A percentile compares a stretch with the other conserved stretches of the same genome.
Conservation (phyloP, 2,113 vertebrate species). For the Aviceda subcristata region DNA sequence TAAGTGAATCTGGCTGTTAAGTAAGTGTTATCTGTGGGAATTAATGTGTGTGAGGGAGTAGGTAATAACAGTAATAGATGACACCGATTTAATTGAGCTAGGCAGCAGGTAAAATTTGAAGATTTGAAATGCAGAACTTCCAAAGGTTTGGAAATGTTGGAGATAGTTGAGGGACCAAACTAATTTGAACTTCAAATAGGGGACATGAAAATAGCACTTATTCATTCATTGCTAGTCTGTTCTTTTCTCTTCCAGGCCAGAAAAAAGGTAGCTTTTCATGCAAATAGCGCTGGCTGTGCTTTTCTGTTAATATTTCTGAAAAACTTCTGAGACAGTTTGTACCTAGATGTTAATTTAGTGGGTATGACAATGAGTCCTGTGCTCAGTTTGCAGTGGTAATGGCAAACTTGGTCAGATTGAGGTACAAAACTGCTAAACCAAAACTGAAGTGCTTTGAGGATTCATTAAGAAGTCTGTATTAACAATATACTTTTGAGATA, state of each 20-base stretch:
- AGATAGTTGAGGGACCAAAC: not conserved
- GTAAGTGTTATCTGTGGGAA: not conserved
- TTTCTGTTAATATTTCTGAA: not conserved
- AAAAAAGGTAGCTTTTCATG: not conserved
- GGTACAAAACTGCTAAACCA: not conserved
- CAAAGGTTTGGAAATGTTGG: not conserved
- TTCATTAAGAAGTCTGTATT: not conserved
- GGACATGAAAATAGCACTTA: not conserved
- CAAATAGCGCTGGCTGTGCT: not conserved
- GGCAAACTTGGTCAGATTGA: not conserved
- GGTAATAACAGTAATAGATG: not conserved
- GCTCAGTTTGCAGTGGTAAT: not conserved
- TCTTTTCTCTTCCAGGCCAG: not conserved
- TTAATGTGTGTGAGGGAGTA: not conserved
- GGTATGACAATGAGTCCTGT: not conserved
- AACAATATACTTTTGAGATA: not conserved
- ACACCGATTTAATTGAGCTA: not conserved
- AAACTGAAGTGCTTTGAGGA: not conserved
- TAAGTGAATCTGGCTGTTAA: not conserved
- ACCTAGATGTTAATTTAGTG: not conserved
- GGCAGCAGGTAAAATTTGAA: not conserved
- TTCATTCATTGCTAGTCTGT: not conserved
- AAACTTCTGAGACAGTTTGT: not conserved
- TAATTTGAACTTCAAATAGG: not conserved
- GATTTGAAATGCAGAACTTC: not conserved